Conservation (phyloP, 1,140 invertebrate species). For the Atta colombica region DNA sequence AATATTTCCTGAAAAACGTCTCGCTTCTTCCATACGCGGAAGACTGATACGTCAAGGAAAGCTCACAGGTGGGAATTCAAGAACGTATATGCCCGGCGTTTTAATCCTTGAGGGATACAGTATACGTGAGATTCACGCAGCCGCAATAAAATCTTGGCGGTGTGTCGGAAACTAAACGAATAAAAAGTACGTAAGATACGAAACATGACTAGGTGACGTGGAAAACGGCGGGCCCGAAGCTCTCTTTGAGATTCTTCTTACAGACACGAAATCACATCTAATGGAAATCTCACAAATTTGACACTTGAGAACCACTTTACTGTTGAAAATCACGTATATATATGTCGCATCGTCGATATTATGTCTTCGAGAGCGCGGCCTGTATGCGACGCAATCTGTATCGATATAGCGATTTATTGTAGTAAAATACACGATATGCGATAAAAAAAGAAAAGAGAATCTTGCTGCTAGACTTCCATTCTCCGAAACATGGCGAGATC, state of each 20-base stretch:
- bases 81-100: constrained; percentile 13
- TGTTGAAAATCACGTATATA: constrained; percentile 10
- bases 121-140: constrained; percentile 21
- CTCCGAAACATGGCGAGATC: not conserved
- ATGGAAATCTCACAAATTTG: constrained; percentile 17
- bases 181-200: not conserved
- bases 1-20: constrained; percentile 40
- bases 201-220: not conserved
- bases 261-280: constrained; percentile 7
- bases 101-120: constrained; percentile 25
- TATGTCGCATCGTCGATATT: constrained; percentile 28
- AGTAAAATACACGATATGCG: constrained; percentile 36
- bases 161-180: constrained; percentile 2
- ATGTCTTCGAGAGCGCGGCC: not conserved
- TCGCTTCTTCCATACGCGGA: constrained; percentile 21
- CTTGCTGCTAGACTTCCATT: not conserved
- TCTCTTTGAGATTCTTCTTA: constrained; percentile 16
- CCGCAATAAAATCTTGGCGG: constrained; percentile 20
- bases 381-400: constrained; percentile 34
- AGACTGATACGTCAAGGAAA: not conserved
- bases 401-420: constrained; percentile 33
- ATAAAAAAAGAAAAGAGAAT: constrained; percentile 1
- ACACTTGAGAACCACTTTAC: not conserved
- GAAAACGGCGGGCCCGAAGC: not conserved
- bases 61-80: not conserved